Conservation (phyloP, 2,888 invertebrate genomes). For the Zelleria hepariella region DNA sequence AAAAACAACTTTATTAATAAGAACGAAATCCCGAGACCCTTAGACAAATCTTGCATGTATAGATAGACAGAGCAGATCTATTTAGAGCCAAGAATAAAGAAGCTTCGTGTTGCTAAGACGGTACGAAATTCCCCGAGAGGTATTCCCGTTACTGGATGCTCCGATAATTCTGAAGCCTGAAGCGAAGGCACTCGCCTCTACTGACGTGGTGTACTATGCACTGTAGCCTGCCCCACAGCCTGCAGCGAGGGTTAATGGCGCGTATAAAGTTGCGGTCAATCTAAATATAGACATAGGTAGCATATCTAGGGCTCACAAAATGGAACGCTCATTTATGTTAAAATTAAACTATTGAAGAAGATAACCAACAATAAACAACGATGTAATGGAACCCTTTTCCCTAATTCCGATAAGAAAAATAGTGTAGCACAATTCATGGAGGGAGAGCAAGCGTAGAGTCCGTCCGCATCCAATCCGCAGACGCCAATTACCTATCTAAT, state of each 20-base stretch:
- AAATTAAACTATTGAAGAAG: neutral
- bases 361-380: neutral
- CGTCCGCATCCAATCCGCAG: conserved; percentile 33
- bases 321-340: neutral
- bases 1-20: conserved; percentile 25
- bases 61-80: no score
- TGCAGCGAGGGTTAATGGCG: neutral
- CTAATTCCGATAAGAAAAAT: neutral
- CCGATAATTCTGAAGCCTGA: neutral
- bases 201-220: neutral
- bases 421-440: neutral
- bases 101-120: no score
- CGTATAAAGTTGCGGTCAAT: neutral
- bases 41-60: no score
- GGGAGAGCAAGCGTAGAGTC: conserved; percentile 13
- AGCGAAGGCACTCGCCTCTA: neutral
- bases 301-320: neutral
- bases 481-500: conserved; percentile 54
- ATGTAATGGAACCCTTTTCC: neutral
- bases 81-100: no score
- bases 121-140: neutral
- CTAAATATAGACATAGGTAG: neutral
- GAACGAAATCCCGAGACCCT: neutral
- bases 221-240: neutral
- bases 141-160: neutral